These are phyloP conservation scores for Listrodromus nycthemerus DNA, from an alignment of 2,888 invertebrate species.

Conservation along the genomic window DNA sequence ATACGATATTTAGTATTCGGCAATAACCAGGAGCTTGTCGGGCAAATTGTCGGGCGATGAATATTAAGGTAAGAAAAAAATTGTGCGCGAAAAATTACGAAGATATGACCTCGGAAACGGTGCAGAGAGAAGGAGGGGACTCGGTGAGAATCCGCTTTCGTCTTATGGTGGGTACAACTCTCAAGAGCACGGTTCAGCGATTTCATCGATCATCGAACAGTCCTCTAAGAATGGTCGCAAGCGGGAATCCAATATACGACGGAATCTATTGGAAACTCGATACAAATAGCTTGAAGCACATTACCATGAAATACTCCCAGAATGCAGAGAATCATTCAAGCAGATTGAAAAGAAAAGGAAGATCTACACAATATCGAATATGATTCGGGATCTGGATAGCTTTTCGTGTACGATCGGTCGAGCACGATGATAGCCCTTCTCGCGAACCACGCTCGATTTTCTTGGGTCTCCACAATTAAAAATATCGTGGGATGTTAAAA, in stretches of 20 bases:
- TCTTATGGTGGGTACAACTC: not conserved
- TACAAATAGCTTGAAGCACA: conserved; percentile 36
- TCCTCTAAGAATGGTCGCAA: not conserved
- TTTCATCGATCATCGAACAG: not conserved
- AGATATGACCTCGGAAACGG: not conserved
- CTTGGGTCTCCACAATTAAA: not conserved
- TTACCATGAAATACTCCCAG: not conserved
- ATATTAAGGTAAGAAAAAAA: not conserved
- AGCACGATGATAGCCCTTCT: conserved; percentile 36
- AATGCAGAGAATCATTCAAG: conserved; percentile 5
- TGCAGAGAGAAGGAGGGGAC: not conserved
- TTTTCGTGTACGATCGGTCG: conserved; percentile 61
- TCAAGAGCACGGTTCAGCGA: not conserved
- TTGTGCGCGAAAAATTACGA: not conserved
- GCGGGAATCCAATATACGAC: not conserved
- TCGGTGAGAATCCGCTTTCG: not conserved
- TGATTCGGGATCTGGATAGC: conserved; percentile 43
- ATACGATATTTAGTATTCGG: not conserved
- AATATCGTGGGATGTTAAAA: not conserved
- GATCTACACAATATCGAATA: not conserved
- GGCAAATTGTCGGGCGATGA: not conserved
- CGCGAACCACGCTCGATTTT: not conserved
- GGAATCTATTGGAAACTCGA: conserved; percentile 29
- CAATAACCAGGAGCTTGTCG: not conserved
- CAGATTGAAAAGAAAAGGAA: not conserved